These are phyloP conservation scores for Mya arenaria DNA, from an alignment of 1,140 invertebrate species.

Conservation along the genomic window DNA sequence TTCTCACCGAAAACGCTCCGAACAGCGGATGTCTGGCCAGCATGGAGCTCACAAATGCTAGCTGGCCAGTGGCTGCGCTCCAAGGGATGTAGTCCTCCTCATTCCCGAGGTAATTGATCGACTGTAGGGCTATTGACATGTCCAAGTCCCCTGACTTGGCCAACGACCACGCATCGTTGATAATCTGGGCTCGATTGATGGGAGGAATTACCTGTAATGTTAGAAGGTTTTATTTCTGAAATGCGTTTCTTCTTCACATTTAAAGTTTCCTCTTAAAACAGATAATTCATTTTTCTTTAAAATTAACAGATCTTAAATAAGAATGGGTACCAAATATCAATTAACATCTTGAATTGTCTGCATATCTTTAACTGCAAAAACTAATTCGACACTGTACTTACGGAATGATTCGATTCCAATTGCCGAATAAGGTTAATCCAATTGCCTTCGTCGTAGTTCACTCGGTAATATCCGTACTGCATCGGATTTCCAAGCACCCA, in stretches of 20 bases:
- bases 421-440: slow-evolving; percentile 89
- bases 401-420: slow-evolving; percentile 86
- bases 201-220: slow-evolving; percentile 86
- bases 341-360: too few relatives aligned
- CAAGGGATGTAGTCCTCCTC: slow-evolving; percentile 87
- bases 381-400: slow-evolving; percentile 24
- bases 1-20: slow-evolving; percentile 69
- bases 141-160: slow-evolving; percentile 87
- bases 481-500: slow-evolving; percentile 94
- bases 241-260: too few relatives aligned
- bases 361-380: too few relatives aligned
- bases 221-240: too few relatives aligned
- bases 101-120: slow-evolving; percentile 87
- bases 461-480: slow-evolving; percentile 92
- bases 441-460: slow-evolving; percentile 90
- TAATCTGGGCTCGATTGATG: slow-evolving; percentile 92
- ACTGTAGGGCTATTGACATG: slow-evolving; percentile 85
- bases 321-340: too few relatives aligned
- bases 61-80: slow-evolving; percentile 84
- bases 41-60: slow-evolving; percentile 86
- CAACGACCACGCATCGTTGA: slow-evolving; percentile 92
- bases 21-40: slow-evolving; percentile 85
- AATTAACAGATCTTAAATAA: slow-evolving; percentile 13
- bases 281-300: too few relatives aligned
- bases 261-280: too few relatives aligned